A percentile compares a stretch with the other conserved stretches of the same genome.
These are phyloP conservation scores for Zeugodacus cucurbitae DNA, from an alignment of 1,140 invertebrate species.

Conservation along the genomic window DNA sequence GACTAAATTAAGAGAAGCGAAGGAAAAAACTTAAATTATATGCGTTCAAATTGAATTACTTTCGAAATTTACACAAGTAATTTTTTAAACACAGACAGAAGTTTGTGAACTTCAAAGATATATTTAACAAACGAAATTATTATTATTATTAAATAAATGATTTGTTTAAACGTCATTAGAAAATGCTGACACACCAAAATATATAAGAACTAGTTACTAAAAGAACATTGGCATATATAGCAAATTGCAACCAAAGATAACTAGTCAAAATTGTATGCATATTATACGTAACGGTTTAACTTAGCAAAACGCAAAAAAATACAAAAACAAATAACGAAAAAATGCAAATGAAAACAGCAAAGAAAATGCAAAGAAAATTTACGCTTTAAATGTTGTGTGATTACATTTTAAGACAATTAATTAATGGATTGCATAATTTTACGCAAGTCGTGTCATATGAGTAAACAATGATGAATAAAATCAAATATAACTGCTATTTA, in stretches of 20 bases:
- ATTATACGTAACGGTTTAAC: background rate
- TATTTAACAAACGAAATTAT: slow-evolving; percentile 18
- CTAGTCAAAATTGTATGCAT: background rate
- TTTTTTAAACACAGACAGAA: background rate
- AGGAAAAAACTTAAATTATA: background rate
- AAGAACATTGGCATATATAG: background rate
- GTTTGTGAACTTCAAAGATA: background rate
- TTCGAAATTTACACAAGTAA: slow-evolving; percentile 33
- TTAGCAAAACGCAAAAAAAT: background rate
- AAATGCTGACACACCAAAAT: background rate
- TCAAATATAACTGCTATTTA: slow-evolving; percentile 10
- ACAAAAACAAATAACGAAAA: background rate
- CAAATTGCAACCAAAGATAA: background rate
- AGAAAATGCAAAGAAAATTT: background rate
- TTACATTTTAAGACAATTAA: slow-evolving; percentile 26
- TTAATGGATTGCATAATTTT: slow-evolving; percentile 11
- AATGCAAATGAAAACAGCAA: background rate
- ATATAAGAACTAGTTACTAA: background rate
- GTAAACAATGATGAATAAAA: background rate
- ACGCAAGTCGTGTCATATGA: background rate
- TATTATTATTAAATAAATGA: background rate
- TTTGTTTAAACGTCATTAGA: background rate
- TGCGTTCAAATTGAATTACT: slow-evolving; percentile 21
- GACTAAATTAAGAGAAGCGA: background rate
- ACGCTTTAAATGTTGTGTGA: slow-evolving; percentile 43